A percentile compares a stretch with the other conserved stretches of the same genome.
Evolutionary conservation across 2,797 vertebrate species (phyloP).

Genomic region (Gastrophryne carolinensis): DNA sequence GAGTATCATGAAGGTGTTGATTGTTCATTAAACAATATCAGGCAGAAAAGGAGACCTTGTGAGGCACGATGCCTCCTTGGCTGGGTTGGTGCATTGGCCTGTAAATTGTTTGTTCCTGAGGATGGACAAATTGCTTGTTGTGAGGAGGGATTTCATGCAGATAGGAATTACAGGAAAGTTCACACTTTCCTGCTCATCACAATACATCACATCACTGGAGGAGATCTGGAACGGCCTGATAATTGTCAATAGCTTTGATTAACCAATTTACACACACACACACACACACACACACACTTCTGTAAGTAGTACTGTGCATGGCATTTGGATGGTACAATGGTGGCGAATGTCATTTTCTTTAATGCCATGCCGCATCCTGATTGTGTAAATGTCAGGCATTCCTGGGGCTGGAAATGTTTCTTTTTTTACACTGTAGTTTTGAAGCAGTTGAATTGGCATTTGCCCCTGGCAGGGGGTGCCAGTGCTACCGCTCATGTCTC

Average conservation of each 20-base stretch:
- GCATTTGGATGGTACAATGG: no score
- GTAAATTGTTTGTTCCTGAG: conserved; percentile 8
- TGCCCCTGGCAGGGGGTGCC: no score
- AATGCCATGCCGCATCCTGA: no score
- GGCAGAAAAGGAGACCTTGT: background rate
- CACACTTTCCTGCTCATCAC: background rate
- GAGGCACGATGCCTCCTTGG: background rate
- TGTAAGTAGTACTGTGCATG: no score
- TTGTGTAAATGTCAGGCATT: no score
- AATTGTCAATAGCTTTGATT: no score
- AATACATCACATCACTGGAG: background rate
- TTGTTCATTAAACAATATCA: conserved; percentile 37
- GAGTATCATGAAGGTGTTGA: conserved; percentile 28
- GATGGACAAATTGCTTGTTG: background rate
- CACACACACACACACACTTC: no score
- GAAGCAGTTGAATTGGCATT: no score
- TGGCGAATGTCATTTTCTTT: no score
- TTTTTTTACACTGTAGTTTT: no score
- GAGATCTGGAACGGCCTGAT: background rate
- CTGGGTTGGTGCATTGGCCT: background rate
- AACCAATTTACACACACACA: no score
- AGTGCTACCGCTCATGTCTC: background rate
- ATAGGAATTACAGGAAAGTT: background rate
- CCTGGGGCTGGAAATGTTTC: no score
- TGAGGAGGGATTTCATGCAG: background rate